Evolutionary conservation across 2,113 vertebrate genomes (phyloP), one percentile per base, ranked within the genome.

Genomic region (Mesoclemmys tuberculata): DNA sequence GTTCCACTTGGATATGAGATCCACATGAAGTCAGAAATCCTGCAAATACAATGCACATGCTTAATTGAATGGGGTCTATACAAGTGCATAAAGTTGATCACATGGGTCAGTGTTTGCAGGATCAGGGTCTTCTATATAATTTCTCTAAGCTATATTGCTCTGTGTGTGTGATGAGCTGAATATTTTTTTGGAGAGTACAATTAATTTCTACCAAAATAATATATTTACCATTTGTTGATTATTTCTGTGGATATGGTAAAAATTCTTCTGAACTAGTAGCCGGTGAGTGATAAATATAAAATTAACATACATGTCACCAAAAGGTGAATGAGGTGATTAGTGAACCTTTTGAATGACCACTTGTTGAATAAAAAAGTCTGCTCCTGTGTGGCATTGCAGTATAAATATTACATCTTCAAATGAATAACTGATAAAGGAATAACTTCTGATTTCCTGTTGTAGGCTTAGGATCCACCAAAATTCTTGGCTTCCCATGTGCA

Each of bases 281-380:
- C 48, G 68, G 35, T 61, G 84, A 90, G 49, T 74, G 48, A n/a
- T 82, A 78, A 87, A 55, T 75, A 58, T 68, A 51, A 7, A 52
- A 27, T 85, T 78, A 92, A 89, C 49, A 24, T 51, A 46, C 84
- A 56, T 24, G 27, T 84, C 89, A 90, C 74, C 85, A 55, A 44
- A 58, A 52, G 89, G 51, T 93, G 93, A 84, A 68, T 77, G 3
- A 64, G 56, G 3, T 82, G 85, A 90, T 18, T 91, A 88, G 21
- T 92, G 87, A 54, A 88, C 87, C 55, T 93, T 96, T 51, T 87
- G 52, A 82, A 58, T 71, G 54, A 82, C 74, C 55, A 92, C 95
- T 75, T 95, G 95, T 96, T 95, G 96, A 93, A 83, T 86, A 86
- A 88, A 90, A 88, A 56, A 14, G 58, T 79, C 22, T 55, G 56